Evolutionary conservation across 1,140 invertebrate genomes (phyloP).

Genomic region (Ips nitidus): DNA sequence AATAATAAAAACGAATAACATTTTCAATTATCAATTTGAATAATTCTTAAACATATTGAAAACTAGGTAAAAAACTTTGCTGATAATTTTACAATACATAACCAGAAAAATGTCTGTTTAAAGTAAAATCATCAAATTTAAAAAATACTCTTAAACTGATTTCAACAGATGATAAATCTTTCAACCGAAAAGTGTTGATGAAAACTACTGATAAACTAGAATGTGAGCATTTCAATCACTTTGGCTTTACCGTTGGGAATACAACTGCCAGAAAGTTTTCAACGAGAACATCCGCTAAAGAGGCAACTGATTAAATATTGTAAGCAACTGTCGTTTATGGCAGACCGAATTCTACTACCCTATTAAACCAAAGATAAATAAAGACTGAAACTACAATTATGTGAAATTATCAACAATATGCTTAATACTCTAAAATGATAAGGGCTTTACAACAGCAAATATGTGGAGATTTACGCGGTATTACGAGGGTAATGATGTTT

Average conservation of each 20-base stretch:
- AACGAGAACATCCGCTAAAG: conserved; percentile 15
- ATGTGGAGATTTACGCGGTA: conserved; percentile 4
- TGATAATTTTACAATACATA: no score
- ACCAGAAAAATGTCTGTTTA: no score
- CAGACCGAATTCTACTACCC: conserved; percentile 1
- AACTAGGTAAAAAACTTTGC: no score
- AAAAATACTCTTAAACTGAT: no score
- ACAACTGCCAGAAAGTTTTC: conserved; percentile 14
- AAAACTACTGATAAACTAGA: no score
- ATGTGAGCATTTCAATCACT: conserved; percentile 3
- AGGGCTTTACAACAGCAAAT: background rate
- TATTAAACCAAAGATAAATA: conserved; percentile 18
- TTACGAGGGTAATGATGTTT: background rate
- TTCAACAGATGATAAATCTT: no score
- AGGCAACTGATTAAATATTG: conserved; percentile 16
- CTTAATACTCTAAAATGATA: conserved; percentile 12
- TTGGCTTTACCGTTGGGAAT: conserved; percentile 6
- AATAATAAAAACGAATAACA: no score
- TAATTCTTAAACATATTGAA: no score
- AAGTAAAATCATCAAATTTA: no score
- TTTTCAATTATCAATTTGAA: no score
- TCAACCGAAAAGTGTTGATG: no score
- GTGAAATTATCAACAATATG: conserved; percentile 16
- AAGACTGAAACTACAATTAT: conserved; percentile 2
- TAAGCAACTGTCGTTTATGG: conserved; percentile 21